Base-by-base conservation (phyloP, 2,113 vertebrate genomes). In the Pollachius pollachius region DNA sequence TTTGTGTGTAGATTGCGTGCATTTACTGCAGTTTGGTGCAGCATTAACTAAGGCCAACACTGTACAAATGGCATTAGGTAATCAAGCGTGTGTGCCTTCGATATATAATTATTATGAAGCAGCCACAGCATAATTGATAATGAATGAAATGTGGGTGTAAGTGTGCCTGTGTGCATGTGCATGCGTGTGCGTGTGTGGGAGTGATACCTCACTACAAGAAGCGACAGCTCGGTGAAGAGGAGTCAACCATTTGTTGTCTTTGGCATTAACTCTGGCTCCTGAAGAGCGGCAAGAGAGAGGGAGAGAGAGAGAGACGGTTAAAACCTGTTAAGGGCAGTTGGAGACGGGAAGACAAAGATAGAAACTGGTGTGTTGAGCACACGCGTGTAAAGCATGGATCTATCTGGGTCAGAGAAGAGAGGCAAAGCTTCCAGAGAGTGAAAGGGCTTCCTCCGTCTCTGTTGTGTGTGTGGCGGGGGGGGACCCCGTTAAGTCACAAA, bases 251-350 rank as follows among this genome's bases (percentile, higher is more conserved):
- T 97, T 97, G 93, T 94, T 97, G 90, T 99, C 97, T 98, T 98
- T 99, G 95, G 97, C 96, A 94, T 99, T 99, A 92, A 98, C 97
- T 95, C 96, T 92, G 89, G 95, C 97, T 92, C 97, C 97, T 99
- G 68, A 58, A 57, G 56, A 17, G 62, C 67, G 60, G 12, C 15
- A 1, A 61, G 34, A 12, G 62, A 63, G 16, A 64, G 18, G 57
- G 30, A 58, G 2, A 61, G 34, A 12, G 62, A 63, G 16, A 64
- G 18, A 59, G 30, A 58, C 13, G 61, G 27, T 59, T 13, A 57
- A n/a, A 57, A 57, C 15, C 54, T 54, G 5, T 57, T 57, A 57
- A 7, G n/a, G 15, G 54, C 15, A 16, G n/a, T 57, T n/a, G 3
- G 16, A 57, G 41, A 48, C 41, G 8, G 41, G 11, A 48, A 48